phyloP scores from a whole-genome alignment of 2,797 vertebrate species.

The Danio aesculapii region DNA sequence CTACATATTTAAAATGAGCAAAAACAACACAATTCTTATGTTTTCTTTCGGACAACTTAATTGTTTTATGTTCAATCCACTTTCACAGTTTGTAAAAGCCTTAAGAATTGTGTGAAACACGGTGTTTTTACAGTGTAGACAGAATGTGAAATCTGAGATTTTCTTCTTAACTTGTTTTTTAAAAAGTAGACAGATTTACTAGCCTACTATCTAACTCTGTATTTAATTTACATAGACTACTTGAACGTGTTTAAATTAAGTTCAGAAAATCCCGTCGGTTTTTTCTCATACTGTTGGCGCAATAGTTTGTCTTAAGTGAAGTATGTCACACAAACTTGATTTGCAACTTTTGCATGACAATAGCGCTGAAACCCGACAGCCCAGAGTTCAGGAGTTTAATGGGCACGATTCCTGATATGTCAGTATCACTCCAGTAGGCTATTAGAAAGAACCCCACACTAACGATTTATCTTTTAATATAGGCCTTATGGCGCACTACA shows the following conservation, averaged over 20 bases:
- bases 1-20: too few species aligned
- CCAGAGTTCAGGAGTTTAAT: constrained; percentile 14
- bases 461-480: neutral
- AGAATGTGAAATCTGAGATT: neutral
- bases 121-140: neutral
- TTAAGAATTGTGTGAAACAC: too few species aligned
- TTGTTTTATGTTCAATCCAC: too few species aligned
- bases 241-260: neutral
- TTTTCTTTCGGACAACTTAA: too few species aligned
- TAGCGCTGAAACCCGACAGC: constrained; percentile 48
- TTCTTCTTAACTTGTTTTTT: neutral
- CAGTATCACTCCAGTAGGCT: neutral
- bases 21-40: too few species aligned
- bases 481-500: neutral
- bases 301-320: constrained; percentile 29
- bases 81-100: too few species aligned
- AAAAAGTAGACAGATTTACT: neutral
- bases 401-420: neutral
- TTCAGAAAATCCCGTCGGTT: constrained; percentile 17
- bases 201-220: neutral
- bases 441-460: neutral
- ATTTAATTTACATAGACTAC: too few species aligned
- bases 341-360: constrained; percentile 62
- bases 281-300: constrained; percentile 17
- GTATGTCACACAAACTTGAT: constrained; percentile 65